A percentile compares a stretch with the other conserved stretches of the same genome.
These are phyloP conservation scores for Amphipyra berbera DNA, from an alignment of 2,888 invertebrate species.

Conservation along the genomic window DNA sequence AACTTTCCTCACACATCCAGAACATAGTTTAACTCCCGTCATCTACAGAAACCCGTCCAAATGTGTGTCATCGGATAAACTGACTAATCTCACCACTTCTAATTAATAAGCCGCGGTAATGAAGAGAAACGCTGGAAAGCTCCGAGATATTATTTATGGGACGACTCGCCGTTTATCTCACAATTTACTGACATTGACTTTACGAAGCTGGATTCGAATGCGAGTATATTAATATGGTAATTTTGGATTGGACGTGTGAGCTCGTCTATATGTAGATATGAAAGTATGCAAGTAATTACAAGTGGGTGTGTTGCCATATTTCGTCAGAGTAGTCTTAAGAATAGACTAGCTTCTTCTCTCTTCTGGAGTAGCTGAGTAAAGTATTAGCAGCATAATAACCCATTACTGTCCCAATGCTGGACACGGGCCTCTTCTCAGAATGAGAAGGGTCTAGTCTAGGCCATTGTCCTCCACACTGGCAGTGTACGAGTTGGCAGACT, in stretches of 20 bases:
- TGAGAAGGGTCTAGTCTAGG: no score
- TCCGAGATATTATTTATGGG: slow-evolving; percentile 52
- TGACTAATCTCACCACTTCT: slow-evolving; percentile 42
- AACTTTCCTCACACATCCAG: not conserved
- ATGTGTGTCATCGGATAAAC: slow-evolving; percentile 55
- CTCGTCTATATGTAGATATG: slow-evolving; percentile 48
- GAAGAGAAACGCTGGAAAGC: slow-evolving; percentile 55
- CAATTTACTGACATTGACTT: slow-evolving; percentile 48
- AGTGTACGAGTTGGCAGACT: no score
- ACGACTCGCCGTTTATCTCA: slow-evolving; percentile 45
- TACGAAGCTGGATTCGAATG: slow-evolving; percentile 47
- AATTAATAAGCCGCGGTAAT: slow-evolving; percentile 55
- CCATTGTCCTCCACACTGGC: no score
- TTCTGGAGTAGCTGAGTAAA: no score
- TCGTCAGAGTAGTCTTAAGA: not conserved
- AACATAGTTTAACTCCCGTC: not conserved
- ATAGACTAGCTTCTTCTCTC: slow-evolving; percentile 25
- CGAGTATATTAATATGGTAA: slow-evolving; percentile 54
- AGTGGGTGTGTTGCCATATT: slow-evolving; percentile 21
- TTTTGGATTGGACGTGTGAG: slow-evolving; percentile 48
- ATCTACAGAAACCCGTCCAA: slow-evolving; percentile 37
- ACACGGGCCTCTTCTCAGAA: no score
- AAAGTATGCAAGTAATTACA: slow-evolving; percentile 28
- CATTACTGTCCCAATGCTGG: no score
- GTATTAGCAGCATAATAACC: no score